Base-by-base conservation (phyloP, 2,888 invertebrate genomes). In the Cantharis nigra region DNA sequence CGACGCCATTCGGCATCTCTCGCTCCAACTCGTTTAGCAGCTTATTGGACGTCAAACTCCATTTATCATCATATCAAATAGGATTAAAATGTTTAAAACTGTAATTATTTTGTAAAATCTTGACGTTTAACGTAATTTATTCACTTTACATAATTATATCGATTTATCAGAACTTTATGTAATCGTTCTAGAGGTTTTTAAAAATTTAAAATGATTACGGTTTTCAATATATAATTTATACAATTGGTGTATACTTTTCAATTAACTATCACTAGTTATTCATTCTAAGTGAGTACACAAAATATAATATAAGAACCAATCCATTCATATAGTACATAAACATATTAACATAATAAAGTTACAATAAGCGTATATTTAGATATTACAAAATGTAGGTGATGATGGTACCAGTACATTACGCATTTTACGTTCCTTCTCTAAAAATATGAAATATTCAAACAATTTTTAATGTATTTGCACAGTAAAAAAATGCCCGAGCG, bases 1-100 rank as follows among this genome's bases (percentile, higher is more conserved):
- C 84, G 84, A 83, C 83, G 82, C 82, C 80, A 79, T 72, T 85
- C 85, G 85, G 82, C 74, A 78, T 79, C 77, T 74, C 77, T 84
- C 84, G 85, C 81, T 63, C 71, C 74, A 72, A 80, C 81, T 82
- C 83, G 82, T 74, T 74, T 63, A 65, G 71, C 64, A 67, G 63
- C 49, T 64, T 73, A 75, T 78, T 73, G 78, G 81, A 70, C 80
- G 79, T 76, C 78, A 70, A 77, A 80, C 79, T 78, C 80, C 80
- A 78, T 79, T 73, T 76, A 75, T 78, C 79, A 81, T 74, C 79
- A 81, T 79, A 81, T 76, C 78, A 75, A 71, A 71, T 71, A 14
- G 62, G 75, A 75, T 75, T 75, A 75, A 65, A 71, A 75, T 69
- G 67, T 71, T 62, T 26, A 71, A 62, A 67, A 67, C 26, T 67